phyloP scores from a whole-genome alignment of 2,797 vertebrate genomes.

The Spea hammondii region DNA sequence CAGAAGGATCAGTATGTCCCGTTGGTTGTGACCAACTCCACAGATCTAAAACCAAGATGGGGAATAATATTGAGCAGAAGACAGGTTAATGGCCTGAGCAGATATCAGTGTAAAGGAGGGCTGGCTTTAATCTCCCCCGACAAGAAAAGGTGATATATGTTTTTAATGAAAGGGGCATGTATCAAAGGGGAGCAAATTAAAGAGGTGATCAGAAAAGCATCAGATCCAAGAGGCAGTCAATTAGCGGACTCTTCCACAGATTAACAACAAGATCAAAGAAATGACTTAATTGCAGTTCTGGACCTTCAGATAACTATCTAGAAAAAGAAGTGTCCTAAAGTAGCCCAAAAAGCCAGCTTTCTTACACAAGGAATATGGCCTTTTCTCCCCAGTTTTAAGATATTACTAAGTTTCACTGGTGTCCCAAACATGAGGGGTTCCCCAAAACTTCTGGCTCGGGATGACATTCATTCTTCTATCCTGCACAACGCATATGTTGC shows the following conservation, averaged over 20 bases:
- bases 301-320: background rate
- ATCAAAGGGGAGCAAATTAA: constrained; percentile 68
- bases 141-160: constrained; percentile 69
- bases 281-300: background rate
- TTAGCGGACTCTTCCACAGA: constrained; percentile 87
- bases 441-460: too few relatives aligned
- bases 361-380: too few relatives aligned
- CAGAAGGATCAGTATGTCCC: too few relatives aligned
- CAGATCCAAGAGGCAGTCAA: constrained; percentile 79
- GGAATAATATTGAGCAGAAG: constrained; percentile 43
- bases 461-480: too few relatives aligned
- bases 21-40: too few relatives aligned
- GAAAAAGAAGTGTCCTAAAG: too few relatives aligned
- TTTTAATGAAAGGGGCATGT: constrained; percentile 71
- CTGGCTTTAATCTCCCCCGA: constrained; percentile 69
- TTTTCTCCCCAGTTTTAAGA: too few relatives aligned
- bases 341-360: too few relatives aligned
- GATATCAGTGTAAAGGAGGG: constrained; percentile 63
- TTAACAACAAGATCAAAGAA: constrained; percentile 51
- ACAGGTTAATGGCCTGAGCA: constrained; percentile 69
- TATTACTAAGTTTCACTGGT: too few relatives aligned
- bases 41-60: too few relatives aligned
- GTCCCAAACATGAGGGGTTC: too few relatives aligned
- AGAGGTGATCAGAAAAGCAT: constrained; percentile 75
- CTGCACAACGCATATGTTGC: too few relatives aligned